phyloP scores from a whole-genome alignment of 2,113 vertebrate species.

The Lycaon pictus region DNA sequence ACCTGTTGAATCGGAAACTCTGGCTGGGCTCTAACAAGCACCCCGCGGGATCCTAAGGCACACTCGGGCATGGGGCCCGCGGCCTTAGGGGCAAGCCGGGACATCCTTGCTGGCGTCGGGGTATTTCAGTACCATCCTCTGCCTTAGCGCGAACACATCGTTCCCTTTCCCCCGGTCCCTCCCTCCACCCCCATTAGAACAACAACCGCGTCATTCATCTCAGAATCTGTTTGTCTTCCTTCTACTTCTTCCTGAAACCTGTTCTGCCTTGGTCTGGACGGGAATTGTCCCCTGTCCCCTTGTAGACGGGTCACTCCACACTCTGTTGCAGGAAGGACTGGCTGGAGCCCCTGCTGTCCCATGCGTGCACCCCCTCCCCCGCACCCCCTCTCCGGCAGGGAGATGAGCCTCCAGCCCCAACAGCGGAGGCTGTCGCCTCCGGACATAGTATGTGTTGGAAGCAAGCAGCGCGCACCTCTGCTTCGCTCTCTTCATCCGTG shows the following conservation, averaged over 20 bases:
- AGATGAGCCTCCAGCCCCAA: slow-evolving; percentile 29
- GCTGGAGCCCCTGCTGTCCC: slow-evolving; percentile 50
- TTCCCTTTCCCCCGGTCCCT: slow-evolving; percentile 50
- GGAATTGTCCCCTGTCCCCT: not conserved
- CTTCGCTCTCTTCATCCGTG: slow-evolving; percentile 71
- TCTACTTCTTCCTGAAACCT: slow-evolving; percentile 14
- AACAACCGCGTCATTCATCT: slow-evolving; percentile 51
- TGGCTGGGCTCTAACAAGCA: slow-evolving; percentile 6
- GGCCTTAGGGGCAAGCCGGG: slow-evolving; percentile 46
- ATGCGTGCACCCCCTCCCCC: not conserved
- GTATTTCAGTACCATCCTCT: slow-evolving; percentile 42
- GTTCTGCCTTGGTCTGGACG: not conserved
- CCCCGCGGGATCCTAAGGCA: slow-evolving; percentile 6
- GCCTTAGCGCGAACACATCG: slow-evolving; percentile 52
- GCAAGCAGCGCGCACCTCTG: slow-evolving; percentile 58
- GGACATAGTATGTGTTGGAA: slow-evolving; percentile 39
- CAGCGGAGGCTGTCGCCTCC: slow-evolving; percentile 46
- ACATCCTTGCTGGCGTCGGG: not conserved
- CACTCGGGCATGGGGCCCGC: not conserved
- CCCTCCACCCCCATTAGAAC: slow-evolving; percentile 40
- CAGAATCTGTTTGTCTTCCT: slow-evolving; percentile 61
- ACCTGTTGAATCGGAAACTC: not conserved
- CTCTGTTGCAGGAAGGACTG: slow-evolving; percentile 47
- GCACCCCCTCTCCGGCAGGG: not conserved
- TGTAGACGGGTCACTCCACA: slow-evolving; percentile 20